Base-by-base conservation (phyloP, 2,797 vertebrate genomes). In the Acropternis orthonyx region DNA sequence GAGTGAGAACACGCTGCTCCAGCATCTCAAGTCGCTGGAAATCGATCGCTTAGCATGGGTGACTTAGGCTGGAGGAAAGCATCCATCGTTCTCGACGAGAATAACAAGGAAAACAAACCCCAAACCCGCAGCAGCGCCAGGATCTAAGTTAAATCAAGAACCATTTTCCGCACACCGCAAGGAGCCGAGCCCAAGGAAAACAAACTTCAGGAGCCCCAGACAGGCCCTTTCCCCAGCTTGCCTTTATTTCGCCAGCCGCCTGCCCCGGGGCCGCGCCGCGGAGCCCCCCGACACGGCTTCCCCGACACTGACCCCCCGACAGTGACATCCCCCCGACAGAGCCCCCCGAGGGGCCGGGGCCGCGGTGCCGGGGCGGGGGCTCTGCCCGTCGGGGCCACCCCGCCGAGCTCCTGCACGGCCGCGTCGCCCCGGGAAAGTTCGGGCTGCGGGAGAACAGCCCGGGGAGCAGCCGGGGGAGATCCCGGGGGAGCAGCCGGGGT, bases 201-300 rank as follows among this genome's bases (percentile, higher is more conserved):
- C 86, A 94, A 96, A 96, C 80, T 96, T 96, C 9, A 51, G 80
- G 73, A 93, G 83, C 90, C 32, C 7, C 41, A 12, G 80, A 80
- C 91, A 95, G 93, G 95, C 69, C 92, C 80, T 7, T 24, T 56
- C 23, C 37, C 65, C 65, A 43, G 88, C 11, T 68, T 0, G 55
- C 28, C 84, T 21, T 7, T 4, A 58, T 37, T 14, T 5, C 77
- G 18, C 12, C 83, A 6, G 67, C 68, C 71, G 24, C 49, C 56
- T 6, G 32, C 15, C 39, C 58, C 8, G 65, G 24, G 80, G 62
- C 87, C 63, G 65, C 36, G 36, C 6, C 39, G 9, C 26, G 1
- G 66, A 93, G 63, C 19, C 26, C 26, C 19, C 16, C 8, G 58
- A 85, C 93, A 34, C 52, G 30, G 95, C 63, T 46, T 26, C 26